phyloP scores from a whole-genome alignment of 2,797 vertebrate species.

The Odontamblyopus rebecca region DNA sequence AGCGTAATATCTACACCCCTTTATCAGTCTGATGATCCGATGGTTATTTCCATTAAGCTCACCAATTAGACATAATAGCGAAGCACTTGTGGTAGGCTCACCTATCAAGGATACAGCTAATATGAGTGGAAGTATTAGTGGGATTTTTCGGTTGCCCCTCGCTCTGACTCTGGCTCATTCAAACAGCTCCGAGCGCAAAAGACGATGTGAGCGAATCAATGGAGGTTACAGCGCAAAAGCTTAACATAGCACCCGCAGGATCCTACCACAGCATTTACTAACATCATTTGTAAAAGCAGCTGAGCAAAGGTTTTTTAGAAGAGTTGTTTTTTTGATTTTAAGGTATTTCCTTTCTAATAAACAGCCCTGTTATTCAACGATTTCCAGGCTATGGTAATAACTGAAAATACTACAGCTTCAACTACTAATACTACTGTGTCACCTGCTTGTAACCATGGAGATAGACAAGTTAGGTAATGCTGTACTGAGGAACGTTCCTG shows the following conservation, averaged over 20 bases:
- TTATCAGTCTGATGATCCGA: conserved; percentile 46
- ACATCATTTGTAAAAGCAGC: too few species aligned
- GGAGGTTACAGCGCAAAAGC: conserved; percentile 9
- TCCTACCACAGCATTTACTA: too few species aligned
- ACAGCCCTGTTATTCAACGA: too few species aligned
- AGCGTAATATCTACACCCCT: conserved; percentile 18
- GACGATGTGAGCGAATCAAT: conserved; percentile 11
- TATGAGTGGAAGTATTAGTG: conserved; percentile 13
- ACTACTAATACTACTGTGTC: too few species aligned
- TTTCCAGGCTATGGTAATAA: too few species aligned
- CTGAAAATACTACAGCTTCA: too few species aligned
- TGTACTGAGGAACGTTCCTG: too few species aligned
- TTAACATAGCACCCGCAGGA: conserved; percentile 8
- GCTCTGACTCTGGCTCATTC: neutral
- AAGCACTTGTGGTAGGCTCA: conserved; percentile 16
- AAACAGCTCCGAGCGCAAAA: conserved; percentile 14
- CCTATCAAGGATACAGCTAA: conserved; percentile 14
- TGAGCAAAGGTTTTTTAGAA: too few species aligned
- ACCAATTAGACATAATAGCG: conserved; percentile 34
- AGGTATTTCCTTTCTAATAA: too few species aligned
- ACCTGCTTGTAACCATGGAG: too few species aligned
- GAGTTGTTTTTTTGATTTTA: too few species aligned
- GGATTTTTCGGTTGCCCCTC: neutral
- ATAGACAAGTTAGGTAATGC: too few species aligned
- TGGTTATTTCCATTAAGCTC: conserved; percentile 19